phyloP scores from a whole-genome alignment of 2,113 vertebrate genomes.

The Anarrhichthys ocellatus region DNA sequence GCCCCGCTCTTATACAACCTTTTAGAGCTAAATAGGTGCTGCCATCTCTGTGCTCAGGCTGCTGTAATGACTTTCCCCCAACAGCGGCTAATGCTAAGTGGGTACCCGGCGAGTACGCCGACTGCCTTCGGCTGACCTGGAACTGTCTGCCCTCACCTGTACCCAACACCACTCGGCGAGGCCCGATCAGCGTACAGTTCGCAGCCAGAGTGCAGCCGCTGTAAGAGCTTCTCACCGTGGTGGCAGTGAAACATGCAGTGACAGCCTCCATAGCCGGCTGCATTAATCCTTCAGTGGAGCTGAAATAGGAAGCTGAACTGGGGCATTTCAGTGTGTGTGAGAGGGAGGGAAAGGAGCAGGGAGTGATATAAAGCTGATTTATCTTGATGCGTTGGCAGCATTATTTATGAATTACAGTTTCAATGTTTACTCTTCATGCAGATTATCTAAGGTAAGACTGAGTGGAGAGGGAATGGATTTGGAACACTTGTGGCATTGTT shows the following conservation, averaged over 20 bases:
- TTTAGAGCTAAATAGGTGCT: constrained; percentile 26
- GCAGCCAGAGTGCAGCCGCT: constrained; percentile 26
- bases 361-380: constrained; percentile 23
- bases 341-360: constrained; percentile 1
- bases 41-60: constrained; percentile 21
- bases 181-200: constrained; percentile 32
- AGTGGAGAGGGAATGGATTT: constrained; percentile 19
- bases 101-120: constrained; percentile 27
- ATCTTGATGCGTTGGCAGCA: constrained; percentile 34
- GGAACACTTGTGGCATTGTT: constrained; percentile 14
- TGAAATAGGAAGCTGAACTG: constrained; percentile 43
- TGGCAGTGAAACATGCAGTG: constrained; percentile 50
- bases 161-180: constrained; percentile 24
- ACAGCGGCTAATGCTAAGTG: constrained; percentile 47
- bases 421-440: constrained; percentile 19
- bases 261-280: constrained; percentile 53
- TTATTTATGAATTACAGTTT: constrained; percentile 32
- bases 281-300: constrained; percentile 56
- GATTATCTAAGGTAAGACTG: constrained; percentile 32
- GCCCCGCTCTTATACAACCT: constrained; percentile 19
- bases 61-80: constrained; percentile 56
- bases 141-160: constrained; percentile 66
- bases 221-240: constrained; percentile 43
- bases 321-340: constrained; percentile 13
- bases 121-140: constrained; percentile 67